Evolutionary conservation across 2,888 invertebrate genomes (phyloP).

Genomic region (Tetranychus truncatus): DNA sequence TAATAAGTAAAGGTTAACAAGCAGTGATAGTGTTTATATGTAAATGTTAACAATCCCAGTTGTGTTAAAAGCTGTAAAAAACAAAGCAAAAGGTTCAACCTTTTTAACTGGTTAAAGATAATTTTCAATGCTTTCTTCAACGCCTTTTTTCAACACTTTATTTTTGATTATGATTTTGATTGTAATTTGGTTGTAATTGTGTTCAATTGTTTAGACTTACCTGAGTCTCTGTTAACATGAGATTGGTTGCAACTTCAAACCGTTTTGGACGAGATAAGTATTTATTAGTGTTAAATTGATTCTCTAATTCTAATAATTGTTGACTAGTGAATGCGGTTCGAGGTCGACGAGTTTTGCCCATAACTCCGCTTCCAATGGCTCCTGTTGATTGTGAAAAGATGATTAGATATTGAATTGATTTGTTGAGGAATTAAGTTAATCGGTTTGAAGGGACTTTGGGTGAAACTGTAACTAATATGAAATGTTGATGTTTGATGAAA

Average conservation of each 20-base stretch:
- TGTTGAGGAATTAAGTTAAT: not conserved
- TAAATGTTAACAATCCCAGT: not conserved
- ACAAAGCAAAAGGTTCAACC: no score
- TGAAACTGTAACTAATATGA: no score
- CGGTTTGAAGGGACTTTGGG: no score
- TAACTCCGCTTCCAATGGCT: slow-evolving; percentile 22
- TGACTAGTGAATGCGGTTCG: slow-evolving; percentile 95
- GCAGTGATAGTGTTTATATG: not conserved
- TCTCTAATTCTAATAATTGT: slow-evolving; percentile 87
- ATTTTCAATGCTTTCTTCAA: no score
- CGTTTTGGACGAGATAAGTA: slow-evolving; percentile 92
- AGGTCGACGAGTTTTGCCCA: slow-evolving; percentile 70
- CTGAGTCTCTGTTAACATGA: slow-evolving; percentile 96
- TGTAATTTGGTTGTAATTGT: no score
- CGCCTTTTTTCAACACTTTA: not conserved
- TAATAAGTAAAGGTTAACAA: not conserved
- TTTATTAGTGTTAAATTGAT: slow-evolving; percentile 96
- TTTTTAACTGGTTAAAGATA: no score
- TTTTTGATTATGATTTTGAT: not conserved
- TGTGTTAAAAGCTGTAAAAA: not conserved
- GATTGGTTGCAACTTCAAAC: slow-evolving; percentile 90
- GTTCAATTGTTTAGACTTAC: slow-evolving; percentile 40
- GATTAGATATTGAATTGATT: no score
- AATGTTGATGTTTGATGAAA: no score
- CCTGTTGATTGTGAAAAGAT: slow-evolving; percentile 10